phyloP scores from a whole-genome alignment of 2,888 invertebrate genomes.

The Lysandra coridon region DNA sequence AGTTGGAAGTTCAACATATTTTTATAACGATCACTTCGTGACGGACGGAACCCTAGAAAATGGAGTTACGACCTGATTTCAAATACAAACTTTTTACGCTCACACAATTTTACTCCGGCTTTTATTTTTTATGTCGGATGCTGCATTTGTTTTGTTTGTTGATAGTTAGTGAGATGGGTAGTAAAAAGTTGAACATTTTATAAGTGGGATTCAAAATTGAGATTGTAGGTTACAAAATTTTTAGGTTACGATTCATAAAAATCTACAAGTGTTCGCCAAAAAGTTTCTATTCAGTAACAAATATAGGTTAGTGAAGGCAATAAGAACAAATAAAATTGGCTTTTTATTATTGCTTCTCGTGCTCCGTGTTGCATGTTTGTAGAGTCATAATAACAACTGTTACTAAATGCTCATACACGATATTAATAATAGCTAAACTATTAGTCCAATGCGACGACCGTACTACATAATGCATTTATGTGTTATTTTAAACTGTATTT shows the following conservation, averaged over 20 bases:
- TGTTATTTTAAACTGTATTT: background rate
- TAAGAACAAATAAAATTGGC: background rate
- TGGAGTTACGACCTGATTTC: slow-evolving; percentile 22
- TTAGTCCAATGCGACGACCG: background rate
- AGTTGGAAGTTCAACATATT: background rate
- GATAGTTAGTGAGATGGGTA: slow-evolving; percentile 18
- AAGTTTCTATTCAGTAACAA: slow-evolving; percentile 3
- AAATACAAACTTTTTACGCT: slow-evolving; percentile 30
- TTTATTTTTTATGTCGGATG: slow-evolving; percentile 26
- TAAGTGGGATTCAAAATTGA: slow-evolving; percentile 22
- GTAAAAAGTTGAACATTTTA: slow-evolving; percentile 10
- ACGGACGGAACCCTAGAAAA: slow-evolving; percentile 13
- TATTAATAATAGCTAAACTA: background rate
- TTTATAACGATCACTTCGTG: background rate
- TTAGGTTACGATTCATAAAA: slow-evolving; percentile 9
- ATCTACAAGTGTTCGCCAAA: slow-evolving; percentile 5
- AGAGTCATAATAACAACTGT: slow-evolving; percentile 7
- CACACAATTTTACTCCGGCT: slow-evolving; percentile 25
- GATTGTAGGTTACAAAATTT: slow-evolving; percentile 11
- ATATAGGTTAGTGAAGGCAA: slow-evolving; percentile 9
- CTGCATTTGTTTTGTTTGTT: slow-evolving; percentile 27
- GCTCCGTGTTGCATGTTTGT: slow-evolving; percentile 12
- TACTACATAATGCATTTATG: background rate
- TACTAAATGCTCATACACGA: slow-evolving; percentile 13
- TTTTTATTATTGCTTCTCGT: slow-evolving; percentile 3